These are phyloP conservation scores for Rhabdophis nuchalis DNA, from an alignment of 2,797 vertebrate species.

Conservation along the genomic window DNA sequence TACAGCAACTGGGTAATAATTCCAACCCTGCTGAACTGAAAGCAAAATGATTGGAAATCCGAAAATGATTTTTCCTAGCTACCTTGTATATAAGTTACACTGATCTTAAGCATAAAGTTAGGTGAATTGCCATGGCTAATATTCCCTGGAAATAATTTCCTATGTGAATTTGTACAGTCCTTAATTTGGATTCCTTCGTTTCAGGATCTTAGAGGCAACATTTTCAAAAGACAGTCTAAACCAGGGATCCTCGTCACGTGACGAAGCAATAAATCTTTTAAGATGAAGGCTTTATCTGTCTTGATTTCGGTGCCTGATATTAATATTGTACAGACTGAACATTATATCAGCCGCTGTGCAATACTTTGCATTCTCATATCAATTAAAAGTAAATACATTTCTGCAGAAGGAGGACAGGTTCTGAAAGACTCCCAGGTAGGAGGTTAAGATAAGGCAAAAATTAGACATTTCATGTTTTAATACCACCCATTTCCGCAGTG, in stretches of 20 bases:
- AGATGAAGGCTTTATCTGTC: neutral
- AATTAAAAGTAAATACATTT: slow-evolving; percentile 9
- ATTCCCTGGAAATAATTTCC: neutral
- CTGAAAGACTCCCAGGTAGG: neutral
- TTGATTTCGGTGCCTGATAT: neutral
- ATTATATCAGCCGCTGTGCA: neutral
- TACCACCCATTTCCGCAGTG: neutral
- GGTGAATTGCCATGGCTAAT: neutral
- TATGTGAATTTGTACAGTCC: neutral
- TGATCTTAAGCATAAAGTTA: neutral
- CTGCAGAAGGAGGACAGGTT: neutral
- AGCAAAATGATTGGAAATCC: neutral
- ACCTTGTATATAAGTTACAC: neutral
- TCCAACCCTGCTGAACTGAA: neutral
- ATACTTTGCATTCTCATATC: neutral
- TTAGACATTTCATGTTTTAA: neutral
- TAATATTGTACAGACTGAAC: neutral
- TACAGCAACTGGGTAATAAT: no score
- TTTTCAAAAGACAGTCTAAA: neutral
- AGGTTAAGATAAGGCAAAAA: neutral
- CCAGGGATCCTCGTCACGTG: neutral
- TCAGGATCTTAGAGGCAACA: neutral
- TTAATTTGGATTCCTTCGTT: neutral
- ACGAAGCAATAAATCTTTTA: neutral
- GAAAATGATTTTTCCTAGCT: neutral